Percentiles rank a stretch among this genome's conserved stretches.
Conservation (phyloP, 2,113 vertebrate genomes). For the Bettongia penicillata region DNA sequence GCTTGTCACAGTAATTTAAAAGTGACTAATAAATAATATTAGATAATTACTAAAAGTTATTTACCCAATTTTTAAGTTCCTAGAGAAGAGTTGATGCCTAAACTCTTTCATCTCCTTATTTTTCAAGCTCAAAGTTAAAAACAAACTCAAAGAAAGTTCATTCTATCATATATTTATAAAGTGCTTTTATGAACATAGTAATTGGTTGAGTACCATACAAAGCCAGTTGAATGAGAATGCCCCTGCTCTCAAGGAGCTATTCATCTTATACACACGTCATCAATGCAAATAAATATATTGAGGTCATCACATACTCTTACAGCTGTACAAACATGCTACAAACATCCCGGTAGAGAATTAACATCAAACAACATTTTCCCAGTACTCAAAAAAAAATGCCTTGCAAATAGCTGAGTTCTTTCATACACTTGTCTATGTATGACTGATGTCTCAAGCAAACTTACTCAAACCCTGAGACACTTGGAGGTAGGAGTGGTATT, state of each 20-base stretch:
- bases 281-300: neutral
- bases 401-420: neutral
- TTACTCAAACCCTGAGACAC: slow-evolving; percentile 10
- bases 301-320: neutral
- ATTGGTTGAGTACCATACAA: neutral
- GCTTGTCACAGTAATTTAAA: slow-evolving; percentile 18
- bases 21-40: neutral
- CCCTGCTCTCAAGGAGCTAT: neutral
- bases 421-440: slow-evolving; percentile 36
- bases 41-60: neutral
- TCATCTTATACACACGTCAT: neutral
- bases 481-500: neutral
- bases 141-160: neutral
- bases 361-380: slow-evolving; percentile 12
- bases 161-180: slow-evolving; percentile 17
- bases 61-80: neutral
- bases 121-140: slow-evolving; percentile 4
- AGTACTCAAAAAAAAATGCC: slow-evolving; percentile 4
- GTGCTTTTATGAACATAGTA: neutral
- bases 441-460: slow-evolving; percentile 18
- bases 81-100: neutral
- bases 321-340: neutral
- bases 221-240: neutral
- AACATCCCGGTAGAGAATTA: neutral
- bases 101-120: slow-evolving; percentile 14